Evolutionary conservation across 2,888 invertebrate species (phyloP), one percentile per base, ranked within the genome.

Genomic region (Cyclophora punctaria): DNA sequence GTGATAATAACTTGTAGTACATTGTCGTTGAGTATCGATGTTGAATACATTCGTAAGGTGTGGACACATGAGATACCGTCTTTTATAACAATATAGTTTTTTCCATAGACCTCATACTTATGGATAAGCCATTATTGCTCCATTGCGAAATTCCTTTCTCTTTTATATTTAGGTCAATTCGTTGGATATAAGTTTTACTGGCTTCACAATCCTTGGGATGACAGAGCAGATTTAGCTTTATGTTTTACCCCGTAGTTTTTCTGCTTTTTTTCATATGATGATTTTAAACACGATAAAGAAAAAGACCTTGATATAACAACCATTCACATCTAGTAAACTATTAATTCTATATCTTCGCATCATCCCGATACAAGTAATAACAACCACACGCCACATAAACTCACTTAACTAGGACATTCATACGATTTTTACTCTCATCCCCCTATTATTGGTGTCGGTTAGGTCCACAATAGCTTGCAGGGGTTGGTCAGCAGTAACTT

Each of bases 351-450:
- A 46, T 52, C 56, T 41, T 3, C 40, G 46, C 50, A 41, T 5
- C 52, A 53, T 58, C 57, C 69, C 75, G 71, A 79, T 75, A 73
- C 66, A 54, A 59, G 70, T 66, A 75, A 75, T 75, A 76, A 67
- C 66, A 67, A 63, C 66, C 57, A 62, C 70, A 72, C 69, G 75
- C 63, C 67, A 74, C 74, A 74, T 71, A 72, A 74, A 71, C 70
- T 70, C 66, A 59, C 60, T 66, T 61, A 60, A 56, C 49, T 48
- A 45, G 37, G 44, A 46, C 58, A 53, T 43, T 62, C 73, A 71
- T 62, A 58, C 68, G 67, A 74, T 69, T 71, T 63, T 71, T 65
- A 56, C 58, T 64, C 57, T 50, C 44, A 49, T 5, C 49, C 55
- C 46, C 40, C 7, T 4, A 34, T 40, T 45, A 20, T 55, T 4